These are phyloP conservation scores for Actinopyga echinites DNA, from an alignment of 53 echinoderm and acorn worm genomes.

Conservation along the genomic window DNA sequence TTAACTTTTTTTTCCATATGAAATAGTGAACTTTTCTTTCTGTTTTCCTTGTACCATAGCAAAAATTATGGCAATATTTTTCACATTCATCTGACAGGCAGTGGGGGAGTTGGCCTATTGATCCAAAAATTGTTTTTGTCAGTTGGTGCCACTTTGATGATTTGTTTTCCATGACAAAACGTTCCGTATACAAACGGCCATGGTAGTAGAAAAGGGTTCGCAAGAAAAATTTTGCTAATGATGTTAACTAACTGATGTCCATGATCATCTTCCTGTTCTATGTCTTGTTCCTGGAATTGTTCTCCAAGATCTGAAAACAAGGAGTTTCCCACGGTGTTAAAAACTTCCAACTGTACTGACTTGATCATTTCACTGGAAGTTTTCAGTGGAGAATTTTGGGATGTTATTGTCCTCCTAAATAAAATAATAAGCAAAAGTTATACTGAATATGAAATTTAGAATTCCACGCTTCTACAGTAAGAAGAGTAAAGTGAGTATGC, in stretches of 20 bases:
- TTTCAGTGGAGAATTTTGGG: not conserved
- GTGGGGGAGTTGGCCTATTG: too few species aligned
- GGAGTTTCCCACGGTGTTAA: not conserved
- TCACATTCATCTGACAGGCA: too few species aligned
- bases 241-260: slow-evolving; percentile 26
- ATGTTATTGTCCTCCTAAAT: not conserved
- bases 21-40: not conserved
- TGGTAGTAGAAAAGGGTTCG: slow-evolving; percentile 28
- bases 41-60: not conserved
- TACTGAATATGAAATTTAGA: not conserved
- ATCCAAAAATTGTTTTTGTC: too few species aligned
- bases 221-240: not conserved
- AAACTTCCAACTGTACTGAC: not conserved
- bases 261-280: slow-evolving; percentile 5
- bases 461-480: too few species aligned
- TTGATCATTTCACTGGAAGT: not conserved
- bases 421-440: not conserved
- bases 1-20: not conserved
- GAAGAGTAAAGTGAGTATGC: too few species aligned
- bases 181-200: slow-evolving; percentile 38
- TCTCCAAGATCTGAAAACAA: not conserved
- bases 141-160: too few species aligned
- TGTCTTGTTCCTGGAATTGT: not conserved
- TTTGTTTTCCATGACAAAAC: slow-evolving; percentile 40
- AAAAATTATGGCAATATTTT: not conserved